Evolutionary conservation across 1,140 invertebrate species (phyloP), one percentile per base, ranked within the genome.

Genomic region (Trichonephila clavata): DNA sequence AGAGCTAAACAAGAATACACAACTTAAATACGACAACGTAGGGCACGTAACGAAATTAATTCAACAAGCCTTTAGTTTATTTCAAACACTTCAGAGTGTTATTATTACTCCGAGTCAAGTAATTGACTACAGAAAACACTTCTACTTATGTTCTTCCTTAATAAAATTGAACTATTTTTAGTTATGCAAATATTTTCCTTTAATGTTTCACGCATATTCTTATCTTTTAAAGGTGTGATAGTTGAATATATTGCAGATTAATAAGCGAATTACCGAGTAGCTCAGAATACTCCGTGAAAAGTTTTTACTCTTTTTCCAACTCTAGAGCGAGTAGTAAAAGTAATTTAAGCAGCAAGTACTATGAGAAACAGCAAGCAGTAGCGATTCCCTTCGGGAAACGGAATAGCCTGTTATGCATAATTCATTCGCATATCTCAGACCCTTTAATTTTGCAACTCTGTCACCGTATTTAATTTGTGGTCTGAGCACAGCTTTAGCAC

Each of bases 381-480:
- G 71, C 14, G 24, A 77, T 6, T 32, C 18, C 24, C 32, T 57
- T 24, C 50, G 21, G 50, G 50, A 84, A 84, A 84, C 21, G 84
- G n/a, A 86, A 59, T 80, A 77, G 68, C 32, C 39, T 80, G 32
- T 14, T 65, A 77, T 90, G 71, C 88, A 90, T 90, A 90, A 90
- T 90, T 80, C 88, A 90, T 90, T 80, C 68, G 71, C 21, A 90
- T 80, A 90, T 90, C n/a, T 14, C 71, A 61, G 84, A 60, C 59
- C 59, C 57, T 86, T 86, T 86, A 61, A 86, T 90, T 90, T 90
- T 90, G 21, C 24, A 68, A 80, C 68, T 60, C 68, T 90, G 88
- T 80, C 88, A 90, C 80, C 68, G 68, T 39, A 90, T 80, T 68
- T 90, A 90, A 90, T 90, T 90, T 59, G 32, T n/a, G 50, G 50